Conservation (phyloP, 2,797 vertebrate genomes). For the Alauda arvensis region DNA sequence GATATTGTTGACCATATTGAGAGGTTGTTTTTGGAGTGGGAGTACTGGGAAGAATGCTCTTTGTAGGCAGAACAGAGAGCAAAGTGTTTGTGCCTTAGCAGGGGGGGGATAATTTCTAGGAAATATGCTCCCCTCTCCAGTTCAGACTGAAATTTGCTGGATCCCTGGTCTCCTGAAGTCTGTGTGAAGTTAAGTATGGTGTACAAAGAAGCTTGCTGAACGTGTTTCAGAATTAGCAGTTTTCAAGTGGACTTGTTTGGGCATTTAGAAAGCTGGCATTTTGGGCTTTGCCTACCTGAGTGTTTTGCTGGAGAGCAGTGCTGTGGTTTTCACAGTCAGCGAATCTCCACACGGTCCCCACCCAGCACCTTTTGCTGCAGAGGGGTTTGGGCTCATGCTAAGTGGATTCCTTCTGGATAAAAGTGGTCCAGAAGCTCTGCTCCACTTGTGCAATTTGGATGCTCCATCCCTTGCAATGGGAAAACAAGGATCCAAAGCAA, state of each 20-base stretch:
- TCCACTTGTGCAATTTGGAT: not conserved
- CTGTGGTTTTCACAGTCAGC: not conserved
- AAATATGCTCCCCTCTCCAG: not conserved
- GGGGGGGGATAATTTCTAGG: not conserved
- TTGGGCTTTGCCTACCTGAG: not conserved
- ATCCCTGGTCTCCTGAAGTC: not conserved
- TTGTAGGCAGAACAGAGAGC: constrained; percentile 20
- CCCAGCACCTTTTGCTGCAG: not conserved
- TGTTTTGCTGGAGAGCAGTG: not conserved
- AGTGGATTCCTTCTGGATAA: not conserved
- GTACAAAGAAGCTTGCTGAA: not conserved
- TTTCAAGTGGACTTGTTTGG: constrained; percentile 1
- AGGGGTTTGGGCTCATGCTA: not conserved
- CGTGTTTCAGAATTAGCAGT: not conserved
- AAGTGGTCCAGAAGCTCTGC: not conserved
- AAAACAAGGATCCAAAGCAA: not conserved
- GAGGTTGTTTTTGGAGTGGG: constrained; percentile 28
- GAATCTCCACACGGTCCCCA: not conserved
- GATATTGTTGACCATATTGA: constrained; percentile 25
- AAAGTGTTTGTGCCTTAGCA: not conserved
- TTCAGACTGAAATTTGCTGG: not conserved
- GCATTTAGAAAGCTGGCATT: not conserved
- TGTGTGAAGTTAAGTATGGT: not conserved
- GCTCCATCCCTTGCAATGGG: not conserved
- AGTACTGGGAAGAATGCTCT: constrained; percentile 14